These are phyloP conservation scores for Chymomyza costata DNA, from an alignment of 1,140 invertebrate species.

Conservation along the genomic window DNA sequence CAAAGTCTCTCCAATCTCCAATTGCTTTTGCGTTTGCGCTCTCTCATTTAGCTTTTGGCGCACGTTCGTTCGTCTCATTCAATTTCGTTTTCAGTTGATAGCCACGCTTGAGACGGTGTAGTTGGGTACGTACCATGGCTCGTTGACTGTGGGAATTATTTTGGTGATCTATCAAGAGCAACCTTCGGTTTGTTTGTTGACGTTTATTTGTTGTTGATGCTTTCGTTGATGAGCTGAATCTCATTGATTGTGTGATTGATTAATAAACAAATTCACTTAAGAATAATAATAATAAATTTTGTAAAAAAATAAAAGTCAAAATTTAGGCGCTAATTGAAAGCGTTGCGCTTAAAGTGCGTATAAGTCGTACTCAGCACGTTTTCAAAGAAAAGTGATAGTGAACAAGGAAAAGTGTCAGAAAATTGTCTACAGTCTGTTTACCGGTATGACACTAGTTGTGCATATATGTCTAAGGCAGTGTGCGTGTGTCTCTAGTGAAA, in stretches of 20 bases:
- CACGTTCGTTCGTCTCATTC: conserved; percentile 34
- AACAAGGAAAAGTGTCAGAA: too few species aligned
- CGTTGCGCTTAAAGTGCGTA: too few species aligned
- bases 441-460: conserved; percentile 20
- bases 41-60: conserved; percentile 5
- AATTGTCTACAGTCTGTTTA: too few species aligned
- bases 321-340: too few species aligned
- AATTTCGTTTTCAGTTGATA: conserved; percentile 63
- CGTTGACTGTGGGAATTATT: conserved; percentile 1
- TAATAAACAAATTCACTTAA: too few species aligned
- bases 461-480: conserved; percentile 11
- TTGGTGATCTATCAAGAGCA: conserved; percentile 37
- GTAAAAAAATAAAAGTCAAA: too few species aligned
- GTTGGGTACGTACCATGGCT: conserved; percentile 22
- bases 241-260: conserved; percentile 60
- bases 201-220: conserved; percentile 19
- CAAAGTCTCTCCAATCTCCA: too few species aligned
- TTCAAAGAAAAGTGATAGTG: conserved; percentile 29
- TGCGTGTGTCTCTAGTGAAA: conserved; percentile 31
- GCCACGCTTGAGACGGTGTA: conserved; percentile 51
- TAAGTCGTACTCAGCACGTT: too few species aligned
- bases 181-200: conserved; percentile 15
- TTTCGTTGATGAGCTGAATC: conserved; percentile 21
- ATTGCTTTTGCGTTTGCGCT: too few species aligned
- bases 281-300: too few species aligned